Percentiles rank a stretch among this genome's conserved stretches.
Conservation (phyloP, 2,888 invertebrate genomes). For the Drosophila cracens region DNA sequence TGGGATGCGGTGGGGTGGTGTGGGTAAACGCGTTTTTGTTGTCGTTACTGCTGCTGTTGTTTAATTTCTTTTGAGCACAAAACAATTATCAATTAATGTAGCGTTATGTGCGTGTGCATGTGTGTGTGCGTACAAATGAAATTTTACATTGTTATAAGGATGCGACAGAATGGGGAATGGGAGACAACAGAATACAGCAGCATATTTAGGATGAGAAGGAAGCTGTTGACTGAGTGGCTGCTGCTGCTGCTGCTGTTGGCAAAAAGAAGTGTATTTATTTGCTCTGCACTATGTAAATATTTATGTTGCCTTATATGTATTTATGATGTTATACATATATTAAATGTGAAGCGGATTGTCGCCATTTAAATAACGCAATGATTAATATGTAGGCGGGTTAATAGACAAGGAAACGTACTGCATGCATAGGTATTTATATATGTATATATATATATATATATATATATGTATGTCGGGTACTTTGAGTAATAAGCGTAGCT, state of each 20-base stretch:
- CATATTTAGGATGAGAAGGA: neutral
- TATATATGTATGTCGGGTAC: neutral
- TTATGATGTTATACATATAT: conserved; percentile 49
- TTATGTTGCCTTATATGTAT: conserved; percentile 51
- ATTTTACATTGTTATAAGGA: conserved; percentile 58
- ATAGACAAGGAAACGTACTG: neutral
- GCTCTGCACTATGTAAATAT: conserved; percentile 54
- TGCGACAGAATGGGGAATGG: neutral
- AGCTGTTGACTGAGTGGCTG: conserved; percentile 30
- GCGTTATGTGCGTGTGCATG: conserved; percentile 51
- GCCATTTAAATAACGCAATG: conserved; percentile 25
- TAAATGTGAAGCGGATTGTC: conserved; percentile 33
- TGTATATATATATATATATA: too few species aligned
- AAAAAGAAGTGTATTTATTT: conserved; percentile 59
- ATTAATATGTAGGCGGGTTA: conserved; percentile 14
- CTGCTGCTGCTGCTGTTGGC: conserved; percentile 5
- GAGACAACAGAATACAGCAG: conserved; percentile 1
- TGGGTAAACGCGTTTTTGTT: conserved; percentile 28
- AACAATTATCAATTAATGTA: conserved; percentile 80
- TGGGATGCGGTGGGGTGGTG: neutral
- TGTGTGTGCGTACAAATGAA: conserved; percentile 59
- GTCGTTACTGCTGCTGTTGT: conserved; percentile 47
- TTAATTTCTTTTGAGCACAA: conserved; percentile 79
- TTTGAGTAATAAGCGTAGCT: conserved; percentile 3
- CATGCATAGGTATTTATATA: neutral